Conservation (phyloP, 2,797 vertebrate species). For the Champsocephalus gunnari region DNA sequence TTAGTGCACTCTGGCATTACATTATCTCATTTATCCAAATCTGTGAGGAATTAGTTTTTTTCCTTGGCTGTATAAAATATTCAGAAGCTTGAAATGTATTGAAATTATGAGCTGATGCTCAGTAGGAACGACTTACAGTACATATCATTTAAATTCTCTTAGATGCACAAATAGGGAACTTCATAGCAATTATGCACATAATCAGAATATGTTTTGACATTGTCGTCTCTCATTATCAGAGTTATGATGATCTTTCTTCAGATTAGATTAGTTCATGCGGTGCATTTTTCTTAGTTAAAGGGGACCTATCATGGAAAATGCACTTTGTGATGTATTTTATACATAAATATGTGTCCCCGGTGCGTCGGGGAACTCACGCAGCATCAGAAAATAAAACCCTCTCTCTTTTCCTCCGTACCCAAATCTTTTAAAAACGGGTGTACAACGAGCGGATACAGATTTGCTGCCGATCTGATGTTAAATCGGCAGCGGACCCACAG, state of each 20-base stretch:
- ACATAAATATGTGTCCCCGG: too few relatives aligned
- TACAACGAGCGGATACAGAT: too few relatives aligned
- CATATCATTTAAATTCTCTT: constrained; percentile 46
- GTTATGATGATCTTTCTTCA: constrained; percentile 44
- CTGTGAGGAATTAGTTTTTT: constrained; percentile 37
- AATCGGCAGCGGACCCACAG: too few relatives aligned
- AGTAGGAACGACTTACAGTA: constrained; percentile 43
- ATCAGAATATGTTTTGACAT: constrained; percentile 53
- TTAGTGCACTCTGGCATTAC: constrained; percentile 41
- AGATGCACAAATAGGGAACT: constrained; percentile 53
- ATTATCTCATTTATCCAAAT: constrained; percentile 61
- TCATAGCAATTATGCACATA: constrained; percentile 56
- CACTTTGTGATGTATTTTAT: too few relatives aligned
- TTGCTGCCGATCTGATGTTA: too few relatives aligned
- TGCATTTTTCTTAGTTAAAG: constrained; percentile 8
- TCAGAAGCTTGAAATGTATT: constrained; percentile 53
- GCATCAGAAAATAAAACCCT: too few relatives aligned
- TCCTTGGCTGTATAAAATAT: constrained; percentile 58
- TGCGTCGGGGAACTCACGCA: too few relatives aligned
- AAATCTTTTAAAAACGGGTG: too few relatives aligned
- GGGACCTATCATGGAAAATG: too few relatives aligned
- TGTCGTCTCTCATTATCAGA: constrained; percentile 40
- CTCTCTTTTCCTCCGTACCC: too few relatives aligned
- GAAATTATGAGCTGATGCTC: constrained; percentile 53
- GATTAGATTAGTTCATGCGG: constrained; percentile 26